Conservation (phyloP, 2,113 vertebrate species). For the Riparia riparia region DNA sequence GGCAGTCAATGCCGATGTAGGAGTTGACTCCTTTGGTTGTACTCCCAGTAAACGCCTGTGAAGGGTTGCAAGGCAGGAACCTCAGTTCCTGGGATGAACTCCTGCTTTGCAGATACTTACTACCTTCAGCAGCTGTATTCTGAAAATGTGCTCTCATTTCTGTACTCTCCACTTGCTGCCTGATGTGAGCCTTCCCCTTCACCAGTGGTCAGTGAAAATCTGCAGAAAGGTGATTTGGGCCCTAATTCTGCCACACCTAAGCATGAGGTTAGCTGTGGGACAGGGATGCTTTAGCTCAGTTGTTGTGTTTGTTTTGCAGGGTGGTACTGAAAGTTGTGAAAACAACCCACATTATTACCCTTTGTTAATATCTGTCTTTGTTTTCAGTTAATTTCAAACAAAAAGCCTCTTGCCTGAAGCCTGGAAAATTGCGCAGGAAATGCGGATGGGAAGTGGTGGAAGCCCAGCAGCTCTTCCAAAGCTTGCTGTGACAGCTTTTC, state of each 20-base stretch:
- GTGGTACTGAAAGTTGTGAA: background rate
- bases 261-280: background rate
- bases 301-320: background rate
- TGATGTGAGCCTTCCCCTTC: background rate
- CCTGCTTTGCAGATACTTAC: background rate
- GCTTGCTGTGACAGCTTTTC: background rate
- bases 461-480: background rate
- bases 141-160: background rate
- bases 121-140: background rate
- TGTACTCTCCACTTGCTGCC: background rate
- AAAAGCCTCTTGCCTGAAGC: background rate
- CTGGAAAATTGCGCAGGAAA: background rate
- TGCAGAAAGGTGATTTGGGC: background rate
- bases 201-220: background rate
- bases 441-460: background rate
- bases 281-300: background rate
- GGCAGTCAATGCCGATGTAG: fast-evolving
- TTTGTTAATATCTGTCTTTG: background rate
- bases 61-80: background rate
- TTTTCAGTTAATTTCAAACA: background rate
- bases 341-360: background rate
- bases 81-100: fast-evolving
- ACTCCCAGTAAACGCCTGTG: background rate
- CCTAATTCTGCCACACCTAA: background rate
- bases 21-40: fast-evolving